Evolutionary conservation across 2,888 invertebrate genomes (phyloP).

Genomic region (Orchesellides sinensis): DNA sequence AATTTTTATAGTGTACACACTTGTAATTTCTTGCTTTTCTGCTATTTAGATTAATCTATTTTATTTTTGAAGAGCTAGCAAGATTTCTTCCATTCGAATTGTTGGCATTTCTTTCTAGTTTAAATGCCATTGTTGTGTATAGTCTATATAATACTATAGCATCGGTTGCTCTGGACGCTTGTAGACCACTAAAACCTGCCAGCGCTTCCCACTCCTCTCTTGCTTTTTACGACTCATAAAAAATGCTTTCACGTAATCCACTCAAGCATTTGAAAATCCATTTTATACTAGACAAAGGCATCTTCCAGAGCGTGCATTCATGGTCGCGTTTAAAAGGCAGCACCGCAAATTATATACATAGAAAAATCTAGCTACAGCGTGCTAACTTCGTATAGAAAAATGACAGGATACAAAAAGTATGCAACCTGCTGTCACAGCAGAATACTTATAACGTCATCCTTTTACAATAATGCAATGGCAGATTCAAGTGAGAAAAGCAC

Average conservation of each 20-base stretch:
- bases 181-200: background rate
- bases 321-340: no score
- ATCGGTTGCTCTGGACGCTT: background rate
- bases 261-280: constrained; percentile 40
- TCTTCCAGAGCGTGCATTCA: background rate
- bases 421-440: background rate
- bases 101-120: no score
- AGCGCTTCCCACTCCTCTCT: background rate
- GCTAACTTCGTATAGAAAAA: background rate
- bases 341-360: background rate
- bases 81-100: background rate
- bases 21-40: no score
- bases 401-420: background rate
- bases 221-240: constrained; percentile 47
- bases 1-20: no score
- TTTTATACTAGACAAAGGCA: constrained; percentile 10
- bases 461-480: no score
- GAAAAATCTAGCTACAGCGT: background rate
- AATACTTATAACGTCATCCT: background rate
- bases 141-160: no score
- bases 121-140: no score
- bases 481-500: no score
- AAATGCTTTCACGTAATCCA: constrained; percentile 57
- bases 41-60: background rate
- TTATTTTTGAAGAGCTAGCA: no score